Evolutionary conservation across 2,888 invertebrate genomes (phyloP), one percentile per base, ranked within the genome.

Genomic region (Cordylochernes scorpioides): DNA sequence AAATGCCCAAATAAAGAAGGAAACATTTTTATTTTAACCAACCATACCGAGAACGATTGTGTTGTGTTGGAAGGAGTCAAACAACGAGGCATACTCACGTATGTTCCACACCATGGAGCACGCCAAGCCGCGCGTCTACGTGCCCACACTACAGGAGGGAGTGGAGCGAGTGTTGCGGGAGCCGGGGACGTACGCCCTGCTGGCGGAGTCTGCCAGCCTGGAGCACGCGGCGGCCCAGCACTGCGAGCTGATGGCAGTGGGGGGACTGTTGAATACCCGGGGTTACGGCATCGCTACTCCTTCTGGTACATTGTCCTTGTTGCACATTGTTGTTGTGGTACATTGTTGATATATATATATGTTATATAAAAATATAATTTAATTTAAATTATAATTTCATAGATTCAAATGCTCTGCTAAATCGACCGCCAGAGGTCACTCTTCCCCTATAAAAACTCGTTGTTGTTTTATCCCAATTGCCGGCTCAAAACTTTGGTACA

Each of bases 51-150:
- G n/a, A n/a, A n/a, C n/a, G n/a, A n/a, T n/a, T n/a, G n/a, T n/a
- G n/a, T n/a, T n/a, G n/a, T n/a, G n/a, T 9, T 12, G 6, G 12
- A n/a, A 27, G 27, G 8, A 82, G 46, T 86, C 88, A 1, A 82
- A 84, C 55, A 75, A 82, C 44, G 71, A 77, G 1, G 77, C 78
- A 7, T 91, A 88, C 55, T 73, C 80, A 53, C 63, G 75, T 21
- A 91, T 94, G 82, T 91, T 82, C 78, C 69, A 75, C 0, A 71
- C 75, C 44, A 91, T 91, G 91, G 69, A 68, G 44, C 73, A 74
- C 1, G 69, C 78, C 3, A 63, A 71, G 25, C 84, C 86, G 0
- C 64, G 70, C 0, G 80, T 86, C 0, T 84, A 88, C 49, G 71
- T 75, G 0, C 15, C 27, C 15, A 16, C 15, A 8, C 25, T 24